Evolutionary conservation across 2,888 invertebrate genomes (phyloP).

Genomic region (Alloscopus bannaensis): DNA sequence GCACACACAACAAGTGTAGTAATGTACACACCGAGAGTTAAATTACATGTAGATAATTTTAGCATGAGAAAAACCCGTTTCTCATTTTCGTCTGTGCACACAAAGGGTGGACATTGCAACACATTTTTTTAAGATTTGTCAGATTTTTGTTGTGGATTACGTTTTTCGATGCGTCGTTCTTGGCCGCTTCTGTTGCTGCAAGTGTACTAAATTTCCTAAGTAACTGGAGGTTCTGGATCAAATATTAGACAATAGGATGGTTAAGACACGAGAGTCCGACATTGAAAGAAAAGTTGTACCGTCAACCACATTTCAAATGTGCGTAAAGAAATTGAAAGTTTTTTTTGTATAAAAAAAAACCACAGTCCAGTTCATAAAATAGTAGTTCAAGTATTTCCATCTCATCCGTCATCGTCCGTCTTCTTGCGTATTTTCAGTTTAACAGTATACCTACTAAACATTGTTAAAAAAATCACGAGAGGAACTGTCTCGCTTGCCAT

Average conservation of each 20-base stretch:
- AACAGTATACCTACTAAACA: slow-evolving; percentile 11
- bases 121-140: not conserved
- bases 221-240: slow-evolving; percentile 61
- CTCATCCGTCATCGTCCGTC: slow-evolving; percentile 36
- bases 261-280: not conserved
- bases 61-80: not conserved
- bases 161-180: slow-evolving; percentile 54
- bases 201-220: slow-evolving; percentile 65
- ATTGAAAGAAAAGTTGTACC: not conserved
- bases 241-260: not conserved
- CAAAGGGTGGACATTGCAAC: slow-evolving; percentile 21
- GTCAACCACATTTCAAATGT: slow-evolving; percentile 11
- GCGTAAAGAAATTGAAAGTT: not conserved
- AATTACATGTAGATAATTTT: no score
- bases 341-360: slow-evolving; percentile 1
- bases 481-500: not conserved
- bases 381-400: not conserved
- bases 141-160: slow-evolving; percentile 36
- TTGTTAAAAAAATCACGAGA: not conserved
- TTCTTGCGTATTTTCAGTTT: slow-evolving; percentile 16
- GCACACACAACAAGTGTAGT: not conserved
- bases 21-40: no score
- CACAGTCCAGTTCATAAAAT: slow-evolving; percentile 5
- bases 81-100: not conserved
- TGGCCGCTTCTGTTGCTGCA: slow-evolving; percentile 61